These are phyloP conservation scores for Etheostoma nigrum DNA, from an alignment of 2,797 vertebrate genomes.

Conservation along the genomic window DNA sequence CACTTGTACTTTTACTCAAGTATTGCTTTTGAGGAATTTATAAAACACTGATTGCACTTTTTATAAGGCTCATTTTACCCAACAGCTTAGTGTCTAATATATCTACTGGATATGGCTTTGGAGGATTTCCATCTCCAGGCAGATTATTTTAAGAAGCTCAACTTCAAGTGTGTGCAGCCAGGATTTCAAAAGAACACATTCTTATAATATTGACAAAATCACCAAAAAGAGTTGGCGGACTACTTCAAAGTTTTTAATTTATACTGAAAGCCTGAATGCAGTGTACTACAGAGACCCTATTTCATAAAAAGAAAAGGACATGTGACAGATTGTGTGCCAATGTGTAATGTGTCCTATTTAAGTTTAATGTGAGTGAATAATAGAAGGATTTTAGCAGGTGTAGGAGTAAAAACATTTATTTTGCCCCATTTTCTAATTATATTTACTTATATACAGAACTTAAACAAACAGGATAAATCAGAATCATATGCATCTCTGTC, in stretches of 20 bases:
- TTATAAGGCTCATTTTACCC: neutral
- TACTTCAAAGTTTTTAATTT: neutral
- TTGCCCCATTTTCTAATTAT: neutral
- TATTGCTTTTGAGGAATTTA: no score
- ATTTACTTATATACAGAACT: neutral
- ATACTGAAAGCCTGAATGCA: neutral
- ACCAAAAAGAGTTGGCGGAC: no score
- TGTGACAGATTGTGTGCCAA: neutral
- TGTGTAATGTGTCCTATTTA: neutral
- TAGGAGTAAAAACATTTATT: neutral
- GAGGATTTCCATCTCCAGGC: neutral
- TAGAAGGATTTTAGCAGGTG: neutral
- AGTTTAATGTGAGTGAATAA: no score
- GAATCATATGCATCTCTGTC: neutral
- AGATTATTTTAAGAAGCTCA: slow-evolving; percentile 7
- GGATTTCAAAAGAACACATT: neutral
- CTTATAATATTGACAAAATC: neutral
- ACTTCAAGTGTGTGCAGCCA: neutral
- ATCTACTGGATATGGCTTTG: neutral
- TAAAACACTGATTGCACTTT: no score
- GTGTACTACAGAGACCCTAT: neutral
- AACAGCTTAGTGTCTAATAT: neutral
- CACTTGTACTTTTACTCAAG: no score
- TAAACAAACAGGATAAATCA: neutral
- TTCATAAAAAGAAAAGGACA: neutral